Evolutionary conservation across 2,888 invertebrate species (phyloP), one percentile per base, ranked within the genome.

Genomic region (Dolomedes plantarius): DNA sequence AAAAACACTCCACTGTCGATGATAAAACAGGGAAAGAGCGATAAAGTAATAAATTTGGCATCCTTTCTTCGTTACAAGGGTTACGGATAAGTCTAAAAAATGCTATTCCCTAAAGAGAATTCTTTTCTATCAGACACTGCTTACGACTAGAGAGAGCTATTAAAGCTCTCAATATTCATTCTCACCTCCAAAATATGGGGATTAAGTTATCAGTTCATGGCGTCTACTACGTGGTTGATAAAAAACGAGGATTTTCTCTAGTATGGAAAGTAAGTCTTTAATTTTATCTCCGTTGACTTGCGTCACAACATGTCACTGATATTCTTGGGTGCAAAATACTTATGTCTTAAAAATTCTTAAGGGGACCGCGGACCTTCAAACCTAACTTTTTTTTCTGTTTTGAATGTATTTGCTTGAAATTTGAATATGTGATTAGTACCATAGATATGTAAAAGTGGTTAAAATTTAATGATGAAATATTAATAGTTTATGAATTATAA

Each of bases 201-300:
- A 83, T 83, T 72, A 83, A 83, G 46, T 72, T 83, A 83, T 83
- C 83, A 73, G 32, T 77, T 65, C 83, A 83, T 32, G 83, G 64
- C 11, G 77, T 83, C 64, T 83, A 83, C 83, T 83, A 83, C 77
- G 72, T 83, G 36, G 67, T 77, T 41, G 72, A 77, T 64, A 77
- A 83, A 56, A 67, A 83, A 72, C 50, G 36, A 23, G 83, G 77
- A 62, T 73, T 83, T 62, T 27, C 16, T 3, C 36, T 83, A 65
- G 56, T 83, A 72, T 83, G 83, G 83, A 77, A 83, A 72, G 83
- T 83, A 73, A 73, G 83, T 69, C 39, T 75, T 82, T 76, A 62
- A 23, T 19, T 41, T 81, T 46, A 23, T n/a, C n/a, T n/a, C n/a
- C n/a, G 13, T 1, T 46, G n/a, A 16, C 16, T 46, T 46, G 1